Percentiles rank a stretch among this genome's conserved stretches.
phyloP scores from a whole-genome alignment of 2,113 vertebrate species.

The Cyanocitta stelleri region DNA sequence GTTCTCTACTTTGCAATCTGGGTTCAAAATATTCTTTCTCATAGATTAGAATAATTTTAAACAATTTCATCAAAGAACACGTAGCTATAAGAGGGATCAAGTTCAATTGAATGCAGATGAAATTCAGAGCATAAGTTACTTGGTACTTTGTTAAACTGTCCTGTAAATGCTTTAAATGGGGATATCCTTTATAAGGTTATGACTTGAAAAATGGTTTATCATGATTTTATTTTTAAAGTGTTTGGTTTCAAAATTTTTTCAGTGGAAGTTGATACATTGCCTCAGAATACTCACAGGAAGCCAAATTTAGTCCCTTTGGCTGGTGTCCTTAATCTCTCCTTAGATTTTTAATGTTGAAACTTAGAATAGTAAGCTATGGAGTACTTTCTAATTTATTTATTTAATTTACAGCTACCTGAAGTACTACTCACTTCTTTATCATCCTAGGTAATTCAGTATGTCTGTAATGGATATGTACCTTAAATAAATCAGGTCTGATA shows the following conservation, averaged over 20 bases:
- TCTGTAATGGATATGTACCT: not conserved
- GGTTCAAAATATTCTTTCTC: not conserved
- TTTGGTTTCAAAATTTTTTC: not conserved
- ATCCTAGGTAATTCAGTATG: not conserved
- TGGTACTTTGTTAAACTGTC: not conserved
- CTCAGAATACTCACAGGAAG: not conserved
- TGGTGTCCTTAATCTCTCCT: not conserved
- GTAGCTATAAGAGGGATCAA: not conserved
- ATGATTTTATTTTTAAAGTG: not conserved
- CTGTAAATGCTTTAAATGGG: not conserved
- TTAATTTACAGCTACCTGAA: not conserved
- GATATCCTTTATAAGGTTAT: not conserved
- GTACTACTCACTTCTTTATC: not conserved
- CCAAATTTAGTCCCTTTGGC: not conserved
- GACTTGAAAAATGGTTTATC: not conserved
- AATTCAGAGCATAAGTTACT: not conserved
- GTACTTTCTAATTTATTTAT: not conserved
- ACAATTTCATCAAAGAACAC: not conserved
- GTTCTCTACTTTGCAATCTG: not conserved
- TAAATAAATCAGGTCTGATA: not conserved
- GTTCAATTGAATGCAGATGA: not conserved
- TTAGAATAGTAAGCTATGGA: not conserved
- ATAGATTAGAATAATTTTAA: not conserved
- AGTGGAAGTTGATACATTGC: not conserved
- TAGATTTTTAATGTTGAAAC: not conserved